Evolutionary conservation across 2,888 invertebrate species (phyloP).

Genomic region (Campaea margaritaria): DNA sequence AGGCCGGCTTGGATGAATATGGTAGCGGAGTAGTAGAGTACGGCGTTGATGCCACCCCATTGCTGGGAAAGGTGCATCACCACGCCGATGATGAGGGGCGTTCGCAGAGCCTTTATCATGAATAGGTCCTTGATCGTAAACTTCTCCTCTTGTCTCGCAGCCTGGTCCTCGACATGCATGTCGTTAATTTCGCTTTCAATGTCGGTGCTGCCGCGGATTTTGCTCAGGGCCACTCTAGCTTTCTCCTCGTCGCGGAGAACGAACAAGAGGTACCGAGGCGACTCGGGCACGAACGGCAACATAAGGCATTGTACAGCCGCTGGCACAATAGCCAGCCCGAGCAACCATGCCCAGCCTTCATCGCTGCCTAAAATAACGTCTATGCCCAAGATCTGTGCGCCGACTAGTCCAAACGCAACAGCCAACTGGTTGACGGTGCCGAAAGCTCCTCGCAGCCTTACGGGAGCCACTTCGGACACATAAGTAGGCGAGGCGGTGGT

Average conservation of each 20-base stretch:
- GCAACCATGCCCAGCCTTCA: conserved; percentile 79
- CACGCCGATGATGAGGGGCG: conserved; percentile 76
- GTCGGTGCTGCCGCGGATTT: conserved; percentile 69
- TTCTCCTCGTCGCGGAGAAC: conserved; percentile 71
- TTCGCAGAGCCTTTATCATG: conserved; percentile 63
- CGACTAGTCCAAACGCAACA: conserved; percentile 76
- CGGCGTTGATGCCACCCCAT: conserved; percentile 82
- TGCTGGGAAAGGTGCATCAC: conserved; percentile 84
- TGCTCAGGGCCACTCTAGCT: conserved; percentile 64
- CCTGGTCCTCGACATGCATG: conserved; percentile 78
- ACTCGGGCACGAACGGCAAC: conserved; percentile 76
- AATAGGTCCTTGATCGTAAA: conserved; percentile 74
- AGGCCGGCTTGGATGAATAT: conserved; percentile 88
- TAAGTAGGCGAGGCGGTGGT: conserved; percentile 82
- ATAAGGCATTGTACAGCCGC: conserved; percentile 72
- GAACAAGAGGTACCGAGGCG: conserved; percentile 76
- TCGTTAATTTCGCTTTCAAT: conserved; percentile 80
- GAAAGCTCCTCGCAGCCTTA: conserved; percentile 75
- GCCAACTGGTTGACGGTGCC: conserved; percentile 82
- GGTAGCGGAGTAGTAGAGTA: conserved; percentile 89
- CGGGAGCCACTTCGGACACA: conserved; percentile 79
- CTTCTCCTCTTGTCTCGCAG: conserved; percentile 71
- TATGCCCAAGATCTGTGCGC: conserved; percentile 78
- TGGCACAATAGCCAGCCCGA: conserved; percentile 74
- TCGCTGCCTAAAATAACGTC: conserved; percentile 76